These are phyloP conservation scores for Platyura marginata DNA, from an alignment of 1,140 invertebrate genomes.

Conservation along the genomic window DNA sequence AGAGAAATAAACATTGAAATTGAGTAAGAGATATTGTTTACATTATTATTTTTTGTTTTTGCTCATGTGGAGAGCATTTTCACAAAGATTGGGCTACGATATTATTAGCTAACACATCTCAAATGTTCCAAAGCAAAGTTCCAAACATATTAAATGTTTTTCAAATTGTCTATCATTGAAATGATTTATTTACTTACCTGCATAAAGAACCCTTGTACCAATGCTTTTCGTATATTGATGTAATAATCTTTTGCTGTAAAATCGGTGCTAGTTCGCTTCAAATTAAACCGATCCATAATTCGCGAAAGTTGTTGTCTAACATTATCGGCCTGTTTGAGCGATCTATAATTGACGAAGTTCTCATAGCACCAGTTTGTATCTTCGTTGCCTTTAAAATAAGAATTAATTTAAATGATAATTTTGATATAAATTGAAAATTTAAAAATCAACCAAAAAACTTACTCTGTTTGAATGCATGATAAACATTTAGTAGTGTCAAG, in stretches of 20 bases:
- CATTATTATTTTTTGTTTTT: no score
- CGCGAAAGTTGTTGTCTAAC: slow-evolving; percentile 43
- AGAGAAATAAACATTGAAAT: background rate
- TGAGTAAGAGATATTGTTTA: no score
- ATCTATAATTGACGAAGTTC: slow-evolving; percentile 97
- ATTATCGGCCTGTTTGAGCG: slow-evolving; percentile 70
- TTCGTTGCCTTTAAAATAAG: slow-evolving; percentile 38
- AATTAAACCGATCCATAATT: slow-evolving; percentile 68
- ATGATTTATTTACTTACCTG: slow-evolving; percentile 71
- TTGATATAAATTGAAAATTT: slow-evolving; percentile 43
- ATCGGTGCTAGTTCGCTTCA: slow-evolving; percentile 91
- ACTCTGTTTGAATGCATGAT: slow-evolving; percentile 99
- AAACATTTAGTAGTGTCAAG: slow-evolving; percentile 93
- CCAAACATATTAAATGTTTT: no score
- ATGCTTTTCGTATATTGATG: slow-evolving; percentile 93
- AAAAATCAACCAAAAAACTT: slow-evolving; percentile 43
- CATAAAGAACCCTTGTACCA: slow-evolving; percentile 99
- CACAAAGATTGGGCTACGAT: no score
- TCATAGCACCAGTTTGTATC: slow-evolving; percentile 88
- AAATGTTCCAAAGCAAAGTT: no score
- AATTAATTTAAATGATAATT: background rate
- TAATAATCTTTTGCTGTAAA: slow-evolving; percentile 98
- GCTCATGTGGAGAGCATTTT: no score
- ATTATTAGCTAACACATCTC: no score
- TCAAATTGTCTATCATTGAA: no score